These are phyloP conservation scores for Zosterops pallidus DNA, from an alignment of 2,113 vertebrate genomes.

Conservation along the genomic window DNA sequence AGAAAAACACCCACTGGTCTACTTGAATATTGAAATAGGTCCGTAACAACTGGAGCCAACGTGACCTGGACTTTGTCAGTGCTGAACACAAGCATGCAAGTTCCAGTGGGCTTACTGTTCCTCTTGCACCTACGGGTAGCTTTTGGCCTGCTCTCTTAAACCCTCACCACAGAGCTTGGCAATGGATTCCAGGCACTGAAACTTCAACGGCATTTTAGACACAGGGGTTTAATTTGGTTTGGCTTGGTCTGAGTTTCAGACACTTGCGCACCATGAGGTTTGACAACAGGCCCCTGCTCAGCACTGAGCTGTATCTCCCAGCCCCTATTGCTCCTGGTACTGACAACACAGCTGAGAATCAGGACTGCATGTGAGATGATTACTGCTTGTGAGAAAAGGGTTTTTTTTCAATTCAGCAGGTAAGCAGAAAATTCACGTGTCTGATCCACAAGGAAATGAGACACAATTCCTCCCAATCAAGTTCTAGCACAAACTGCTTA, in stretches of 20 bases:
- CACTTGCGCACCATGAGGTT: rapidly evolving
- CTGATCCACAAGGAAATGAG: background rate
- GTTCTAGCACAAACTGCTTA: background rate
- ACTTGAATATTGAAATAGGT: background rate
- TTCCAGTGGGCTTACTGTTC: background rate
- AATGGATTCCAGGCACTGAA: background rate
- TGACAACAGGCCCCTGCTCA: background rate
- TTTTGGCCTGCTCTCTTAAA: background rate
- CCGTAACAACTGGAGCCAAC: background rate
- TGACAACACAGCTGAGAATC: background rate
- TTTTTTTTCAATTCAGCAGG: background rate
- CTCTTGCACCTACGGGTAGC: background rate
- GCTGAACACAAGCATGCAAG: background rate
- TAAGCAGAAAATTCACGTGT: background rate
- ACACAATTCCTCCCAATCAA: background rate
- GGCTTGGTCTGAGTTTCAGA: background rate
- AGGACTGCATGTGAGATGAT: background rate
- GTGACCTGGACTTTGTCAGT: background rate
- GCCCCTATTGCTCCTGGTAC: rapidly evolving
- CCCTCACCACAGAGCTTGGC: background rate
- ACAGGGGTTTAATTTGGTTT: background rate
- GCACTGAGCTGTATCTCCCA: background rate
- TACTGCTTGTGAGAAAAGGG: background rate
- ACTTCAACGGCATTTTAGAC: background rate
- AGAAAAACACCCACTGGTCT: background rate